Conservation (phyloP, 1,140 invertebrate species). For the Eriocheir sinensis region DNA sequence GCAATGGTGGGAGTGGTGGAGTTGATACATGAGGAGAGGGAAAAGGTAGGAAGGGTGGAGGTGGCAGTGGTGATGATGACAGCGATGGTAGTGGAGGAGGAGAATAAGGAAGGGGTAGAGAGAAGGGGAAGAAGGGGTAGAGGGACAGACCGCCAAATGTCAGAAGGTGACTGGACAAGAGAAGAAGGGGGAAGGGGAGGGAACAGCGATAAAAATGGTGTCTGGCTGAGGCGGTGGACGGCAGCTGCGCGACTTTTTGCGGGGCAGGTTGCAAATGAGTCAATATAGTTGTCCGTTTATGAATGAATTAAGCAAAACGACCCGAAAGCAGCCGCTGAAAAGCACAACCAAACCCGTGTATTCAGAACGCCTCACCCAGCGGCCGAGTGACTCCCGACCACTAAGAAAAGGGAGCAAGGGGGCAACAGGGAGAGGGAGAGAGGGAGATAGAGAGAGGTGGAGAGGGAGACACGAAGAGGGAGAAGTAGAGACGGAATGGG, state of each 20-base stretch:
- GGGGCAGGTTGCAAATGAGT: slow-evolving; percentile 1
- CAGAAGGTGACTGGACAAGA: slow-evolving; percentile 16
- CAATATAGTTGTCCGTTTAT: not conserved
- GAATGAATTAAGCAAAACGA: not conserved
- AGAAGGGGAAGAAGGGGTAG: not conserved
- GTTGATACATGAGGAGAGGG: too few relatives aligned
- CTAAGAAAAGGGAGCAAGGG: too few relatives aligned
- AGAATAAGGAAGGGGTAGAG: not conserved
- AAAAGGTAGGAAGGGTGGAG: too few relatives aligned
- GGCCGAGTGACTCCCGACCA: too few relatives aligned
- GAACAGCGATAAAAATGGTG: slow-evolving; percentile 1
- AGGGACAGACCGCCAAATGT: not conserved
- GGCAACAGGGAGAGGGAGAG: too few relatives aligned
- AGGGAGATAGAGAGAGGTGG: not conserved
- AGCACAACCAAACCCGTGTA: too few relatives aligned
- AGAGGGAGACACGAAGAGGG: too few relatives aligned
- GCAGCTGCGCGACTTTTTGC: not conserved
- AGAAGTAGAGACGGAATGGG: not conserved
- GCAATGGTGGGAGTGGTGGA: not conserved
- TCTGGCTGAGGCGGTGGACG: not conserved
- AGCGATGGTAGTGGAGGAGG: not conserved
- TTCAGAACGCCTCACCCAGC: too few relatives aligned
- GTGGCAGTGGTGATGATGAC: too few relatives aligned
- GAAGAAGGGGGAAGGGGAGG: not conserved
- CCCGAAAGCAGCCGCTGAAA: not conserved